Conservation (phyloP, 1,140 invertebrate genomes). For the Tetranychus urticae region DNA sequence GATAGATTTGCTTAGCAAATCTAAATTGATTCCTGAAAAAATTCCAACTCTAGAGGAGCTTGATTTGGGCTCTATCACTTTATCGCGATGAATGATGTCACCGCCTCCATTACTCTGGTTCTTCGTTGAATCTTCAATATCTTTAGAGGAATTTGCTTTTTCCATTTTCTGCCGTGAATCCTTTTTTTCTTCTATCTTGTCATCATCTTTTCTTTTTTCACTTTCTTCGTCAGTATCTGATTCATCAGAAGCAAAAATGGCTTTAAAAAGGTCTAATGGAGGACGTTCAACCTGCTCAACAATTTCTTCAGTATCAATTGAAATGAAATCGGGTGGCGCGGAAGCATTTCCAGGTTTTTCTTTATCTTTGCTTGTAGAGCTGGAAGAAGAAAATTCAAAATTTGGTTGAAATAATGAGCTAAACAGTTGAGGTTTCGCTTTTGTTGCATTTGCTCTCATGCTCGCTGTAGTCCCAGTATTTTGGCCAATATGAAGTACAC, state of each 20-base stretch:
- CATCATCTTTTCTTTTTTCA: slow-evolving; percentile 18
- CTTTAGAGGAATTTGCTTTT: not conserved
- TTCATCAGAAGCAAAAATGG: slow-evolving; percentile 28
- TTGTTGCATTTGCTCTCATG: too few species aligned
- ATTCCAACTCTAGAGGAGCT: too few species aligned
- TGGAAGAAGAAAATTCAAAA: too few species aligned
- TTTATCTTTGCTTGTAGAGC: too few species aligned
- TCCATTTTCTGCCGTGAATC: not conserved
- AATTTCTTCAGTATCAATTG: not conserved
- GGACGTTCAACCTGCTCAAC: slow-evolving; percentile 14
- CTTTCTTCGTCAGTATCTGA: slow-evolving; percentile 14
- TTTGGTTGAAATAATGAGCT: too few species aligned
- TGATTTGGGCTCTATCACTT: too few species aligned
- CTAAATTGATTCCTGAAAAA: not conserved
- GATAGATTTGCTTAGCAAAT: slow-evolving; percentile 9
- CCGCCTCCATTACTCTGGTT: too few species aligned
- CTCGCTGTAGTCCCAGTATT: not conserved
- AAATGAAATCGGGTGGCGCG: not conserved
- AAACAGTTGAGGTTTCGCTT: too few species aligned
- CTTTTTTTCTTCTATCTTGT: not conserved
- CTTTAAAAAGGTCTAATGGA: slow-evolving; percentile 27
- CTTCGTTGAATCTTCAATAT: too few species aligned
- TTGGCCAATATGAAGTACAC: not conserved
- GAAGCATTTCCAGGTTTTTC: too few species aligned
- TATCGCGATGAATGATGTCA: too few species aligned